Conservation (phyloP, 2,888 invertebrate genomes). For the Tryphoninae sp. region DNA sequence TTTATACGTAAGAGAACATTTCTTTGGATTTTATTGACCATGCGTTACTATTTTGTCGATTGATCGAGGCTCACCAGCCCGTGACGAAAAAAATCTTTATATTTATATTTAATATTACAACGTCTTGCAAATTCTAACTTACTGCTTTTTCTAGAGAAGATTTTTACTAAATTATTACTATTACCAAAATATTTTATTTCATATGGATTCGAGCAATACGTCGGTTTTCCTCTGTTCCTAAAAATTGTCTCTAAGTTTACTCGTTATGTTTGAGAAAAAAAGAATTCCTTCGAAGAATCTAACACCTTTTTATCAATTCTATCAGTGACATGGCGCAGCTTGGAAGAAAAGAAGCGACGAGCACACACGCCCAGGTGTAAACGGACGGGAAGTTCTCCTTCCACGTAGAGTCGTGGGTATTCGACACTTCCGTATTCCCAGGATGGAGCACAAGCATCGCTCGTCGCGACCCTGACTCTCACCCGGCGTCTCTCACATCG, state of each 20-base stretch:
- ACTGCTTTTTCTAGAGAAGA: too few relatives aligned
- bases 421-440: constrained; percentile 64
- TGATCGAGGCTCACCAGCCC: neutral
- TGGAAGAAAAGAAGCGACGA: neutral
- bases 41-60: neutral
- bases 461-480: constrained; percentile 66
- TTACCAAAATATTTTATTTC: too few relatives aligned
- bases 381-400: constrained; percentile 17
- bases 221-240: neutral
- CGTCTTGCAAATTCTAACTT: too few relatives aligned
- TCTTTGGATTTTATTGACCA: constrained; percentile 7
- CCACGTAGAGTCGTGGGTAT: constrained; percentile 38
- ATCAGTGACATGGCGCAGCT: neutral
- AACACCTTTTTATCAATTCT: neutral
- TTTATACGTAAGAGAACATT: constrained; percentile 11
- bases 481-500: constrained; percentile 59
- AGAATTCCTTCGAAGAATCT: neutral
- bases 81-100: too few relatives aligned
- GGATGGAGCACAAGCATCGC: constrained; percentile 17
- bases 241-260: neutral
- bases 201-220: too few relatives aligned
- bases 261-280: neutral
- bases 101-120: too few relatives aligned
- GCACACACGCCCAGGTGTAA: constrained; percentile 19
- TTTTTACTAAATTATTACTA: too few relatives aligned